Evolutionary conservation across 1,140 invertebrate genomes (phyloP).

Genomic region (Drosophila equinoxialis): DNA sequence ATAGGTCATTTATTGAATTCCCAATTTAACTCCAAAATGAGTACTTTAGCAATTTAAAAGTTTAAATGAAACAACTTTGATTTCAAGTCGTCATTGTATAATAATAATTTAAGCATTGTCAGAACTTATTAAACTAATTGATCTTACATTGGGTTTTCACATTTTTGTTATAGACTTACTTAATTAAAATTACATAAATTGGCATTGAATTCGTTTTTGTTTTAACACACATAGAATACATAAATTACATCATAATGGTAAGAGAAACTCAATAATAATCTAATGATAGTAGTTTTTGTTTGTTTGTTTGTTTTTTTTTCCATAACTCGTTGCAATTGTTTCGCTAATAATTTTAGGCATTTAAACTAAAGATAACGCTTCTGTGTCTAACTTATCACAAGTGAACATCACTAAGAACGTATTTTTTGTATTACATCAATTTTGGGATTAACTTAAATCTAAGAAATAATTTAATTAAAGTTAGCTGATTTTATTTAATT

Average conservation of each 20-base stretch:
- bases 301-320: constrained; percentile 3
- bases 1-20: too few relatives aligned
- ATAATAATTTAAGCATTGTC: constrained; percentile 46
- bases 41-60: background rate
- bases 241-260: constrained; percentile 39
- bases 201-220: constrained; percentile 68
- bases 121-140: constrained; percentile 39
- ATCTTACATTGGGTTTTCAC: constrained; percentile 43
- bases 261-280: constrained; percentile 2
- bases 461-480: constrained; percentile 75
- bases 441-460: constrained; percentile 51
- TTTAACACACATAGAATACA: constrained; percentile 25
- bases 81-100: constrained; percentile 32
- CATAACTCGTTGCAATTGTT: constrained; percentile 28
- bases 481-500: constrained; percentile 42
- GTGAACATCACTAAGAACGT: constrained; percentile 63
- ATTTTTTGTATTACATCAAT: constrained; percentile 33
- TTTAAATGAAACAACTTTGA: constrained; percentile 23
- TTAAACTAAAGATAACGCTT: constrained; percentile 38
- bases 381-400: constrained; percentile 65
- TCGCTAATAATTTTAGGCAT: constrained; percentile 1
- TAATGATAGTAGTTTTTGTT: constrained; percentile 1
- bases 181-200: constrained; percentile 53
- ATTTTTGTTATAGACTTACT: constrained; percentile 39
- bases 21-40: too few relatives aligned